Evolutionary conservation across 92 coral and sea anemone species (phyloP).

Genomic region (Pocillopora meandrina): DNA sequence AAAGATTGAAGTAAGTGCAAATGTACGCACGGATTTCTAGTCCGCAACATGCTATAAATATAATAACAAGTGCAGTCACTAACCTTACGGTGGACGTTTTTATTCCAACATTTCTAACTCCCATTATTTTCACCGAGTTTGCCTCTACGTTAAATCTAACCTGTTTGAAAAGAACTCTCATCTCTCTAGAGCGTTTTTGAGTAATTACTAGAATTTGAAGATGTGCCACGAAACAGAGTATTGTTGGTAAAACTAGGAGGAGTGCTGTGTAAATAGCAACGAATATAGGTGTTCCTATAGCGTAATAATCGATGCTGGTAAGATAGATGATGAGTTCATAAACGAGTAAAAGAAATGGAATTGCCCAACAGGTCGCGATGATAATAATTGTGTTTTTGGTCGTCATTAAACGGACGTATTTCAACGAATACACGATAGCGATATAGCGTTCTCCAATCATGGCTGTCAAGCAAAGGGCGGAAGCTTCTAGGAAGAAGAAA

Average conservation of each 20-base stretch:
- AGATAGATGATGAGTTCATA: neutral
- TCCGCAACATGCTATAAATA: too few species aligned
- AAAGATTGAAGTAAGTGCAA: too few species aligned
- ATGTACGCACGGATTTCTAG: too few species aligned
- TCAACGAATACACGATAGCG: slow-evolving; percentile 18
- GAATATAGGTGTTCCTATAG: neutral
- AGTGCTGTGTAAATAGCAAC: slow-evolving; percentile 13
- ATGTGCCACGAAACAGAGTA: neutral
- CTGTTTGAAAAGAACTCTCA: slow-evolving; percentile 15
- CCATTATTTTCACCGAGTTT: neutral
- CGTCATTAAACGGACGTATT: slow-evolving; percentile 24
- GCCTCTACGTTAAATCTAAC: slow-evolving; percentile 14
- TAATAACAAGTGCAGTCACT: too few species aligned
- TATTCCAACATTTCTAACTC: neutral
- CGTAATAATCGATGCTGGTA: neutral
- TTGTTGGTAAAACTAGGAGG: slow-evolving; percentile 7
- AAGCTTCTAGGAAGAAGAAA: slow-evolving; percentile 14
- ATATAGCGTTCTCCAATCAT: slow-evolving; percentile 36
- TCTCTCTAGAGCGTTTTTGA: slow-evolving; percentile 7
- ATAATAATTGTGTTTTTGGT: neutral
- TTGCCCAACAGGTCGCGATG: slow-evolving; percentile 24
- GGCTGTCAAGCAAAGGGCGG: slow-evolving; percentile 2
- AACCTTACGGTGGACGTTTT: too few species aligned
- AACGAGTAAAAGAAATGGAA: neutral
- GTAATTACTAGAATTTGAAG: slow-evolving; percentile 20